Percentiles rank a stretch among this genome's conserved stretches.
phyloP scores from a whole-genome alignment of 2,113 vertebrate genomes.

The Chitala chitala region DNA sequence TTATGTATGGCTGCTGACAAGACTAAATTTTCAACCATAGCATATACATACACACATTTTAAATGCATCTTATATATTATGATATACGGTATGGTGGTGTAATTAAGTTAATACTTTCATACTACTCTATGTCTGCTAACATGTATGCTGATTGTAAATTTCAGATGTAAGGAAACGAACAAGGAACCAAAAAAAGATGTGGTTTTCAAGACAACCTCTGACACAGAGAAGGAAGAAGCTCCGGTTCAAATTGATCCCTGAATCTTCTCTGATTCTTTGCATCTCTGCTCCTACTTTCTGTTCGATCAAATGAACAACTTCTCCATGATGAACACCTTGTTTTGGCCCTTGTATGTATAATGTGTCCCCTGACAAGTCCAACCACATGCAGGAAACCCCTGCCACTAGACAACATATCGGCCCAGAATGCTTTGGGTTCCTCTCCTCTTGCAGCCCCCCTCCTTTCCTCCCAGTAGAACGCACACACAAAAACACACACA shows the following conservation, averaged over 20 bases:
- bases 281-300: neutral
- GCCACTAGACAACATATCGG: too few relatives aligned
- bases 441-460: too few relatives aligned
- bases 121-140: neutral
- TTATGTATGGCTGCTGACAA: too few relatives aligned
- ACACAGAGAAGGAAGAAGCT: constrained; percentile 45
- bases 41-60: too few relatives aligned
- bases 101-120: too few relatives aligned
- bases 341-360: neutral
- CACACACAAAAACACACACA: too few relatives aligned
- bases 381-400: neutral
- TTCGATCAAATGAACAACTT: neutral
- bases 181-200: constrained; percentile 54
- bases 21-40: too few relatives aligned
- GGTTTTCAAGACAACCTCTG: constrained; percentile 46
- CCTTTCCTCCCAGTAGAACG: neutral
- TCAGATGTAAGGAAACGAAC: constrained; percentile 51
- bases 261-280: constrained; percentile 9
- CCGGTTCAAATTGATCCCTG: constrained; percentile 42
- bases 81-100: too few relatives aligned
- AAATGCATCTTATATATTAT: too few relatives aligned
- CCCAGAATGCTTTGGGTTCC: too few relatives aligned
- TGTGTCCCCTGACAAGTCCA: neutral
- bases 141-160: constrained; percentile 5
- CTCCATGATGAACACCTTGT: neutral